phyloP scores from a whole-genome alignment of 1,140 invertebrate genomes.

The Odontomachus brunneus region DNA sequence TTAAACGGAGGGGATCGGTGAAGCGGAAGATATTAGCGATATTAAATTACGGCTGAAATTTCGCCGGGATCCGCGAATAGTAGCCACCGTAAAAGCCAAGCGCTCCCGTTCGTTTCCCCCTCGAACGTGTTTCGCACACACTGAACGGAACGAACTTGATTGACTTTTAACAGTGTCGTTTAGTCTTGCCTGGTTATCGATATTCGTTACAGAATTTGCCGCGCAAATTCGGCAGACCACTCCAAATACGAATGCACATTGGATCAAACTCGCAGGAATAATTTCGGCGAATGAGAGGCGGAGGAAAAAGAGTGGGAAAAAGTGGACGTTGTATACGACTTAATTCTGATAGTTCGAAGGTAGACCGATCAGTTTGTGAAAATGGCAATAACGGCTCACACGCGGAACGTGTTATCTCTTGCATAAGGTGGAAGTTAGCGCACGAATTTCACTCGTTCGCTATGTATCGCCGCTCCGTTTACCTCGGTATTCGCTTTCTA shows the following conservation, averaged over 20 bases:
- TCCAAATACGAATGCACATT: constrained; percentile 55
- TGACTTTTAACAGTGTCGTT: constrained; percentile 57
- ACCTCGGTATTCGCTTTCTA: background rate
- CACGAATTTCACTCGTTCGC: background rate
- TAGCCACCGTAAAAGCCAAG: constrained; percentile 51
- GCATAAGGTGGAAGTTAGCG: no score
- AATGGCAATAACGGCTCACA: background rate
- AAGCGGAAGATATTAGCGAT: constrained; percentile 19
- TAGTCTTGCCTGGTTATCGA: constrained; percentile 45
- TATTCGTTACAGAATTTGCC: constrained; percentile 62
- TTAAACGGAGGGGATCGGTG: constrained; percentile 31
- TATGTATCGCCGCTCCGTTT: background rate
- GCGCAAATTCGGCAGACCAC: no score
- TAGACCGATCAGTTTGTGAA: background rate
- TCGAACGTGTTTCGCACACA: constrained; percentile 50
- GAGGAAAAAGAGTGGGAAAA: no score
- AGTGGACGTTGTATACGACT: no score
- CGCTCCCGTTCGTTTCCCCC: constrained; percentile 33
- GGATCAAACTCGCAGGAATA: constrained; percentile 39
- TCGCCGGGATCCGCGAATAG: constrained; percentile 37
- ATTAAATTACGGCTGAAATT: constrained; percentile 44
- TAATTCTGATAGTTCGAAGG: no score
- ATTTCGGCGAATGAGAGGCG: background rate
- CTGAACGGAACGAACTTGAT: constrained; percentile 42
- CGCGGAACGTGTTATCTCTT: background rate